Evolutionary conservation across 1,140 invertebrate genomes (phyloP).

Genomic region (Cydia fagiglandana): DNA sequence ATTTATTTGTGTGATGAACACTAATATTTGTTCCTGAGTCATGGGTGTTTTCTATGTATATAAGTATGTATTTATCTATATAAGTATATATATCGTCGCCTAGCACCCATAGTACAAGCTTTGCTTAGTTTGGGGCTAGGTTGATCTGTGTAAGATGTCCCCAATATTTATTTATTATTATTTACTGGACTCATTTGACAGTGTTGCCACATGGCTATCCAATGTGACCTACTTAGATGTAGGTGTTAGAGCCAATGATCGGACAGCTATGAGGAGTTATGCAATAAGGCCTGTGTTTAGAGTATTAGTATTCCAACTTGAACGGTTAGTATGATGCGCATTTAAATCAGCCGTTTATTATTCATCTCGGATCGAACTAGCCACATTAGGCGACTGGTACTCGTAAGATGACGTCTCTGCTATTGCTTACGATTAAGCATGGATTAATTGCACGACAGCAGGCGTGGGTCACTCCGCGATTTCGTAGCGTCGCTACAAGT

Average conservation of each 20-base stretch:
- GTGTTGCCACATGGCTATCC: constrained; percentile 18
- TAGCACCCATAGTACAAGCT: too few species aligned
- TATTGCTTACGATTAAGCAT: neutral
- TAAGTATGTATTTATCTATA: too few species aligned
- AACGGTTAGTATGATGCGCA: constrained; percentile 31
- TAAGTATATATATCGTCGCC: too few species aligned
- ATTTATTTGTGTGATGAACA: too few species aligned
- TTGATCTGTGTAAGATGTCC: too few species aligned
- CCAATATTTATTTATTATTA: too few species aligned
- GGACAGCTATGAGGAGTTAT: constrained; percentile 30
- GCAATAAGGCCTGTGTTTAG: constrained; percentile 39
- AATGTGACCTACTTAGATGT: constrained; percentile 31
- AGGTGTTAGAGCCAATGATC: constrained; percentile 9
- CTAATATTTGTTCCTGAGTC: too few species aligned
- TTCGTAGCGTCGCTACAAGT: too few species aligned
- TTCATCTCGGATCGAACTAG: constrained; percentile 32
- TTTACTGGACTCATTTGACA: constrained; percentile 39
- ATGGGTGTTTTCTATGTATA: too few species aligned
- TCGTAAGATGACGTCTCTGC: constrained; percentile 15
- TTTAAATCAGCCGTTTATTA: constrained; percentile 37
- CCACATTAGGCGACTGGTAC: constrained; percentile 10
- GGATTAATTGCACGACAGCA: neutral
- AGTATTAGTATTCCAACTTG: constrained; percentile 40
- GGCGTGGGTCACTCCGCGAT: too few species aligned
- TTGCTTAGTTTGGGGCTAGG: too few species aligned